Percentiles rank a stretch among this genome's conserved stretches.
Evolutionary conservation across 2,113 vertebrate species (phyloP).

Genomic region (Sarotherodon lohbergeri): DNA sequence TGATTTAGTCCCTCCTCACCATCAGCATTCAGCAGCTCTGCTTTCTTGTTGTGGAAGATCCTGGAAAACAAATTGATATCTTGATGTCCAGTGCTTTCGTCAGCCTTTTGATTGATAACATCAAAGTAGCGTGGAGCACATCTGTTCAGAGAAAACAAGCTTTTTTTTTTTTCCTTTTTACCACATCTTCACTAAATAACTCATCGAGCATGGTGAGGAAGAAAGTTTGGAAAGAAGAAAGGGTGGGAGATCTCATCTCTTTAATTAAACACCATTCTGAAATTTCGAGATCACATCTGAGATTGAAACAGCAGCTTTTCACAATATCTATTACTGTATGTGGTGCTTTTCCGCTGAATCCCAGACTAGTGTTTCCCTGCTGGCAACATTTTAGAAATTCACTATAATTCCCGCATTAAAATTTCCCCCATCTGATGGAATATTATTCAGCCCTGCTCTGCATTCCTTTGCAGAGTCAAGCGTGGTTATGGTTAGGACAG

Average conservation of each 20-base stretch:
- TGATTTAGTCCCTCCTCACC: background rate
- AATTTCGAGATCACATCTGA: background rate
- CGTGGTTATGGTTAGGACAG: background rate
- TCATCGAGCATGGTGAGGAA: background rate
- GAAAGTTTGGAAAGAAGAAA: background rate
- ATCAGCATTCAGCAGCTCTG: background rate
- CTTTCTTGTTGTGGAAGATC: background rate
- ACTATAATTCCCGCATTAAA: background rate
- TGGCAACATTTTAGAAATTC: background rate
- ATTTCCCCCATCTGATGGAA: background rate
- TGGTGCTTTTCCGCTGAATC: background rate
- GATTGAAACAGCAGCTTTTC: background rate
- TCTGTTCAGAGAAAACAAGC: background rate
- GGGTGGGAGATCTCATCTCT: background rate
- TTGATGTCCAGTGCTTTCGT: background rate
- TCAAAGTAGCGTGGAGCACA: background rate
- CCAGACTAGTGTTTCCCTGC: background rate
- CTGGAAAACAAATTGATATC: background rate
- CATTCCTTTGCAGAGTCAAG: background rate
- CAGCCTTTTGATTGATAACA: background rate
- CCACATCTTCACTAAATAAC: background rate
- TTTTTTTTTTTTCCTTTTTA: fast-evolving
- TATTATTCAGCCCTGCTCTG: background rate
- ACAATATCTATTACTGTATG: background rate
- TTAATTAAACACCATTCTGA: background rate